Evolutionary conservation across 92 coral and sea anemone genomes (phyloP).

Genomic region (Umimayanthus chanpuru): DNA sequence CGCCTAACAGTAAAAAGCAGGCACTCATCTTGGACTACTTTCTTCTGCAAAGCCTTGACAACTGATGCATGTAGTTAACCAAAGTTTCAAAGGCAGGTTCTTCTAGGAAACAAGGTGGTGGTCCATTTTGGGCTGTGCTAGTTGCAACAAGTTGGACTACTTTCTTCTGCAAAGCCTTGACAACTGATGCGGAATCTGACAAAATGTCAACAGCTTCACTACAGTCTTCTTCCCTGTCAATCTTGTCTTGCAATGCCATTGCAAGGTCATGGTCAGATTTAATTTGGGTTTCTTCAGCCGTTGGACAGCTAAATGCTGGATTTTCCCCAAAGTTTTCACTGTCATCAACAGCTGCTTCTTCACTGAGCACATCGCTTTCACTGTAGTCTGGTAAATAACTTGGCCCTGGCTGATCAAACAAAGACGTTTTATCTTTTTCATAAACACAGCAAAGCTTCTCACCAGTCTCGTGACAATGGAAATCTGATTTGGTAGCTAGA

Average conservation of each 20-base stretch:
- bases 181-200: constrained; percentile 13
- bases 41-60: no score
- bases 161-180: constrained; percentile 26
- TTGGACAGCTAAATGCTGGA: not conserved
- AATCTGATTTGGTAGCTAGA: constrained; percentile 34
- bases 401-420: constrained; percentile 24
- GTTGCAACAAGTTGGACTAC: constrained; percentile 45
- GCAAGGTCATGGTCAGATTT: constrained; percentile 34
- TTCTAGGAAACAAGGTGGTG: constrained; percentile 51
- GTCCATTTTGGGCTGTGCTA: constrained; percentile 50
- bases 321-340: constrained; percentile 21
- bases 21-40: not conserved
- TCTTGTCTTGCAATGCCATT: constrained; percentile 35
- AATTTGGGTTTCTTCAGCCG: constrained; percentile 26
- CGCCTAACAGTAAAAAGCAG: constrained; percentile 1
- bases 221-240: constrained; percentile 31
- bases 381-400: constrained; percentile 3
- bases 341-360: constrained; percentile 29
- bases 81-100: constrained; percentile 41
- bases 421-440: not conserved
- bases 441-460: constrained; percentile 28
- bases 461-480: constrained; percentile 33
- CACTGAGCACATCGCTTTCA: not conserved
- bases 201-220: constrained; percentile 22
- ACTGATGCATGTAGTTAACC: constrained; percentile 29